Conservation (phyloP, 2,888 invertebrate genomes). For the Polyploca ridens region DNA sequence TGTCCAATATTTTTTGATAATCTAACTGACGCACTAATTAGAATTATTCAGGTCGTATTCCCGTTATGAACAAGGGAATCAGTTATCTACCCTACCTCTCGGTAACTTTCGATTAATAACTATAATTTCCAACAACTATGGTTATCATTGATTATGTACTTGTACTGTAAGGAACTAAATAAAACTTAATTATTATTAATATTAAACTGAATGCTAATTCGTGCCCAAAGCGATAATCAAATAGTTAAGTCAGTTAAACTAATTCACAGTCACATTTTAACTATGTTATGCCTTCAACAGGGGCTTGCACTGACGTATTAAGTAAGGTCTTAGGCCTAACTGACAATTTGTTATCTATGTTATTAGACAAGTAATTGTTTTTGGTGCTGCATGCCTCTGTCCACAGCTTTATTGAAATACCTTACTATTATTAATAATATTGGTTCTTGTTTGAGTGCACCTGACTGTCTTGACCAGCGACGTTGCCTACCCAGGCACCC, state of each 20-base stretch:
- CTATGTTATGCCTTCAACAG: background rate
- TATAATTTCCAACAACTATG: too few relatives aligned
- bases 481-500: too few relatives aligned
- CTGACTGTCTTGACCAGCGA: background rate
- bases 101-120: too few relatives aligned
- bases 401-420: background rate
- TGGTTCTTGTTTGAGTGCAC: background rate
- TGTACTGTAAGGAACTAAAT: too few relatives aligned
- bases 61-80: too few relatives aligned
- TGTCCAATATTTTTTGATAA: too few relatives aligned
- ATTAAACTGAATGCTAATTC: background rate
- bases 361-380: slow-evolving; percentile 3
- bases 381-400: slow-evolving; percentile 1
- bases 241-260: background rate
- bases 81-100: too few relatives aligned
- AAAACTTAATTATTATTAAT: too few relatives aligned
- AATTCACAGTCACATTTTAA: slow-evolving; percentile 4
- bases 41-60: too few relatives aligned
- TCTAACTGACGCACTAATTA: too few relatives aligned
- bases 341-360: slow-evolving; percentile 5
- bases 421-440: background rate
- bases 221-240: background rate
- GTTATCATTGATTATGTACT: too few relatives aligned
- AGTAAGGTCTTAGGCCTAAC: background rate
- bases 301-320: background rate